phyloP scores from a whole-genome alignment of 2,113 vertebrate genomes.

The Onychostoma macrolepis region DNA sequence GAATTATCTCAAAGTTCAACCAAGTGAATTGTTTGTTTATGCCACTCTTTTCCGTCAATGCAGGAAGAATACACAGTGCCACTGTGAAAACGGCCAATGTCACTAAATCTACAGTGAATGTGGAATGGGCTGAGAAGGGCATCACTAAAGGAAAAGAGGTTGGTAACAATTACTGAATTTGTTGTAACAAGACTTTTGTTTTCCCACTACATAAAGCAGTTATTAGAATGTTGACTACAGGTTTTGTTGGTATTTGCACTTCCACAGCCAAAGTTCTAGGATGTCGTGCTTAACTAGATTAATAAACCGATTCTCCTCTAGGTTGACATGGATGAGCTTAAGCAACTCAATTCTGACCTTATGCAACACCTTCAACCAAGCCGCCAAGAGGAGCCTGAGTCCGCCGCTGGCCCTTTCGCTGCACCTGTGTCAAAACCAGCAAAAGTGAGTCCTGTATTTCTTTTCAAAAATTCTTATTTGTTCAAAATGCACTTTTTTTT shows the following conservation, averaged over 20 bases:
- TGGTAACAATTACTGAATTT: background rate
- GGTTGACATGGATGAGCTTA: slow-evolving; percentile 54
- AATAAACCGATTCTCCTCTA: background rate
- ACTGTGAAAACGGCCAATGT: slow-evolving; percentile 65
- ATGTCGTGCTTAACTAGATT: background rate
- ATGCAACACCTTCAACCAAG: slow-evolving; percentile 51
- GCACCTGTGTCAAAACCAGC: background rate
- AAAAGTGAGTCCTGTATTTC: slow-evolving; percentile 9
- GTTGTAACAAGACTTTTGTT: background rate
- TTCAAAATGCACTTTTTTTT: background rate
- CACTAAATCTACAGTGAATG: slow-evolving; percentile 60
- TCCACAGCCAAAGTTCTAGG: background rate
- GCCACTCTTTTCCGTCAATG: background rate
- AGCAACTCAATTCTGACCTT: slow-evolving; percentile 54
- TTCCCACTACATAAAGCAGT: background rate
- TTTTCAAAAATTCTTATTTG: background rate
- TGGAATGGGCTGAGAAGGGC: slow-evolving; percentile 72
- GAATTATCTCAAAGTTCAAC: background rate
- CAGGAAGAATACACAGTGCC: slow-evolving; percentile 74
- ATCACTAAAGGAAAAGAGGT: slow-evolving; percentile 73
- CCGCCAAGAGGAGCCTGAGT: background rate
- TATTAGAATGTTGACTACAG: background rate
- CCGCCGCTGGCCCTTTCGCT: background rate
- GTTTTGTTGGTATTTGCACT: background rate
- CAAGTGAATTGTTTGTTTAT: background rate